These are phyloP conservation scores for Drosophila nigromelanica DNA, from an alignment of 1,140 invertebrate species.

Conservation along the genomic window DNA sequence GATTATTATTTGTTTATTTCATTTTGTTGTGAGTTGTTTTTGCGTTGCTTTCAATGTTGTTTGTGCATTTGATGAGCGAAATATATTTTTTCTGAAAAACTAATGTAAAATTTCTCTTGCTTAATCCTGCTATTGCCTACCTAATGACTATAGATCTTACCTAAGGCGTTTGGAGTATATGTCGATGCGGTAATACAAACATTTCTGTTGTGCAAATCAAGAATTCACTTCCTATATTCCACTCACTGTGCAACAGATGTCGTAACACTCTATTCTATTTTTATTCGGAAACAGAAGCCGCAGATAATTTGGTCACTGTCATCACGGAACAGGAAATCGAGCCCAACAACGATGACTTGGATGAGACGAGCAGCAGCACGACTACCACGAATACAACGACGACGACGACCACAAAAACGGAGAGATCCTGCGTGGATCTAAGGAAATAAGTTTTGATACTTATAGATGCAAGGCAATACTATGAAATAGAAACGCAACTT, in stretches of 20 bases:
- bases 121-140: slow-evolving; percentile 36
- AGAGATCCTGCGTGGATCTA: slow-evolving; percentile 65
- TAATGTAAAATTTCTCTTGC: slow-evolving; percentile 69
- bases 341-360: slow-evolving; percentile 56
- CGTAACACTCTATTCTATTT: neutral
- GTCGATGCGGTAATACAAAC: slow-evolving; percentile 62
- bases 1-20: slow-evolving; percentile 5
- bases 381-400: slow-evolving; percentile 71
- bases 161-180: slow-evolving; percentile 58
- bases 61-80: slow-evolving; percentile 31
- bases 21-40: slow-evolving; percentile 10
- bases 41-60: slow-evolving; percentile 41
- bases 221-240: neutral
- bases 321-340: slow-evolving; percentile 91
- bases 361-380: slow-evolving; percentile 61
- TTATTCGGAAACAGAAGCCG: slow-evolving; percentile 83
- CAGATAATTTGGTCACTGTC: slow-evolving; percentile 91
- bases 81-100: slow-evolving; percentile 31
- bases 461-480: slow-evolving; percentile 27
- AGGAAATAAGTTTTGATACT: slow-evolving; percentile 54
- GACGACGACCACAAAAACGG: slow-evolving; percentile 62
- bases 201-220: slow-evolving; percentile 36
- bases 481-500: slow-evolving; percentile 23
- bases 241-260: too few relatives aligned
- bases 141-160: slow-evolving; percentile 53